These are phyloP conservation scores for Acheta domesticus DNA, from an alignment of 2,888 invertebrate species.

Conservation along the genomic window DNA sequence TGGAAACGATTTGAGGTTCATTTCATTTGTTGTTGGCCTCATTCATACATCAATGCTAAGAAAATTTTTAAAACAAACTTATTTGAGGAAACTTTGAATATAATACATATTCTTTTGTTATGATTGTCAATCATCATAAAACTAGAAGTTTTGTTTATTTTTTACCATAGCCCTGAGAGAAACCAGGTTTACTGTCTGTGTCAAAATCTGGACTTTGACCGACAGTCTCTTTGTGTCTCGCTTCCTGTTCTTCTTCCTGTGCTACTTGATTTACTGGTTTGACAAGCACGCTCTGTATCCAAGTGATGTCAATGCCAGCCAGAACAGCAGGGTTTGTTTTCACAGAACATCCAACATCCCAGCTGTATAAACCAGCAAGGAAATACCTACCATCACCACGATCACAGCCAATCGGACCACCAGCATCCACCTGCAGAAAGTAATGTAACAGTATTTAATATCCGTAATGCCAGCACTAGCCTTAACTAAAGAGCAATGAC, in stretches of 20 bases:
- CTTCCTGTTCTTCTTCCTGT: slow-evolving; percentile 31
- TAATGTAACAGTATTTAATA: not conserved
- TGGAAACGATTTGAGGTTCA: too few relatives aligned
- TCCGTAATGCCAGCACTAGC: slow-evolving; percentile 19
- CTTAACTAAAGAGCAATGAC: slow-evolving; percentile 32
- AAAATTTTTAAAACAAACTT: too few relatives aligned
- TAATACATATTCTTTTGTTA: too few relatives aligned
- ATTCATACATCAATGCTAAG: too few relatives aligned
- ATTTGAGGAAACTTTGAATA: too few relatives aligned
- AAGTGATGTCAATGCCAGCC: slow-evolving; percentile 49
- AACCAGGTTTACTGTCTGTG: slow-evolving; percentile 35
- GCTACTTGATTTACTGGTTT: slow-evolving; percentile 44
- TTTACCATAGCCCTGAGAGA: slow-evolving; percentile 36
- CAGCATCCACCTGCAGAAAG: slow-evolving; percentile 57
- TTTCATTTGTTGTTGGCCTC: too few relatives aligned
- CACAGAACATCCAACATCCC: slow-evolving; percentile 64
- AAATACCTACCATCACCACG: slow-evolving; percentile 65
- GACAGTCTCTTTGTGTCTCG: slow-evolving; percentile 24
- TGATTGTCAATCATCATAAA: too few relatives aligned
- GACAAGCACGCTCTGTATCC: slow-evolving; percentile 48
- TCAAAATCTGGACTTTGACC: slow-evolving; percentile 30
- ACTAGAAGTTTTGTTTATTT: slow-evolving; percentile 4
- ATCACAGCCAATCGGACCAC: slow-evolving; percentile 77
- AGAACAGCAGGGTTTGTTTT: slow-evolving; percentile 50
- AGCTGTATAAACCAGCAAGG: slow-evolving; percentile 71